Evolutionary conservation across 2,888 invertebrate genomes (phyloP), one percentile per base, ranked within the genome.

Genomic region (Agonopterix heracliana): DNA sequence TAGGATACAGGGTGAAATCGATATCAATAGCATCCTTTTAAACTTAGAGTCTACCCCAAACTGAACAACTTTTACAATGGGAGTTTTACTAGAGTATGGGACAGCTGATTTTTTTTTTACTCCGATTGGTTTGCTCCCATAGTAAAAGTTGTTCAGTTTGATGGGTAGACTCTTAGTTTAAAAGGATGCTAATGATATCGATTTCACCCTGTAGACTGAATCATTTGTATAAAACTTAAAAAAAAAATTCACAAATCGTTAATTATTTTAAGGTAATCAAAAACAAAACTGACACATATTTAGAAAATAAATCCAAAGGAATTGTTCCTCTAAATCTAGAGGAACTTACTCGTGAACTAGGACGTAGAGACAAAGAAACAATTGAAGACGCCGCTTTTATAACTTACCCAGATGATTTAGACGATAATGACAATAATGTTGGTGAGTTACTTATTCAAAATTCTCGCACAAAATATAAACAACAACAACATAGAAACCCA

Each of bases 391-490:
- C 89, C 3, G 90, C 91, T 1, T 87, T 88, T 44, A 91, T 92
- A 65, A 93, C 92, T 26, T 86, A 93, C 34, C 92, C 93, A 54
- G 95, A 95, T 66, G 95, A 95, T 79, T 86, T 95, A 57, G 95
- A 95, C 66, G 93, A 93, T 52, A 95, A 95, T 66, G 95, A 95
- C 71, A 93, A 93, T 63, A 94, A 95, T 75, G 90, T 95, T 45
- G 95, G 92, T 89, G 59, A 74, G 81, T 50, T n/a, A 38, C 10
- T n/a, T 5, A 11, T 13, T 1, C 12, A 13, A 14, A 9, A 42
- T 13, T 42, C 26, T 26, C 3, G 13, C 12, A 42, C 9, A 14
- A 41, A 14, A 12, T 5, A 4, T 9, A 9, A 11, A 34, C 44
- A n/a, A 43, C 44, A n/a, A 43, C 2, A 17, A 17, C 3, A 17